Conservation (phyloP, 2,888 invertebrate genomes). For the Hypercompe scribonia region DNA sequence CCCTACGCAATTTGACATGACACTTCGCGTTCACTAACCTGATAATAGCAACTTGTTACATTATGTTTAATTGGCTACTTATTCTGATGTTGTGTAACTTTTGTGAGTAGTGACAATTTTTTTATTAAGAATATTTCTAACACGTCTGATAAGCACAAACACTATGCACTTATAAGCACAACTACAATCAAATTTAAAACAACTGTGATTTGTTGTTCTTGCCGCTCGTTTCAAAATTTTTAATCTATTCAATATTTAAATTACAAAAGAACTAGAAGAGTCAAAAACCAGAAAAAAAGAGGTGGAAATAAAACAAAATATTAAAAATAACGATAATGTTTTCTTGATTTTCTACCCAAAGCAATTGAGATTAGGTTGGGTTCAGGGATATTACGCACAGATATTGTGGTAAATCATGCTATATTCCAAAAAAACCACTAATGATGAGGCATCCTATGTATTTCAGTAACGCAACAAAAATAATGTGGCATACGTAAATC, state of each 20-base stretch:
- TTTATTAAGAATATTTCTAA: not conserved
- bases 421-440: not conserved
- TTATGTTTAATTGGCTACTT: slow-evolving; percentile 8
- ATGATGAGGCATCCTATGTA: not conserved
- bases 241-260: not conserved
- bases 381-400: not conserved
- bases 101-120: not conserved
- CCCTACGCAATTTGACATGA: slow-evolving; percentile 47
- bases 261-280: not conserved
- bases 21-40: slow-evolving; percentile 31
- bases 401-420: not conserved
- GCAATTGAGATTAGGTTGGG: not conserved
- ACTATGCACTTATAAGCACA: not conserved
- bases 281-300: not conserved
- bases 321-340: not conserved
- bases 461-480: not conserved
- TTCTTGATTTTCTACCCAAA: not conserved
- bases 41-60: slow-evolving; percentile 24
- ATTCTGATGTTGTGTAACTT: not conserved
- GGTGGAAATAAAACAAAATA: not conserved
- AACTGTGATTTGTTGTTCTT: not conserved
- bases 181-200: not conserved
- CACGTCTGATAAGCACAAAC: not conserved
- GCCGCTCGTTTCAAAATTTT: too few species aligned
- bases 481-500: not conserved